These are phyloP conservation scores for Philotrypesis tridentata DNA, from an alignment of 1,140 invertebrate species.

Conservation along the genomic window DNA sequence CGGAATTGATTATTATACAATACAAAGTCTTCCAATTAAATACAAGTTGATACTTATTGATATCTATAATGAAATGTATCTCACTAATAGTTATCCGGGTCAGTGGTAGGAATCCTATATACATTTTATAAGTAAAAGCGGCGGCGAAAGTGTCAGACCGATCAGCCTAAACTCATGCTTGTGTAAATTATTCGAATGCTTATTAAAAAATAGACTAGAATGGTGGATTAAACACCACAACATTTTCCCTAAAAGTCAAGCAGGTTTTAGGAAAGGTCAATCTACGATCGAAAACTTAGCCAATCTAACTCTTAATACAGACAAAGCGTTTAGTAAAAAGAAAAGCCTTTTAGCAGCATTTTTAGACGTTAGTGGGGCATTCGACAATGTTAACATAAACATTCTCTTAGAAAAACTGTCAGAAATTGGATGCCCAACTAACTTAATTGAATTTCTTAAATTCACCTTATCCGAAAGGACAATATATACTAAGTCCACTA, in stretches of 20 bases:
- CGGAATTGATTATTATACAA: not conserved
- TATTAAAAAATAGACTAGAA: constrained; percentile 37
- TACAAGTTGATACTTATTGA: not conserved
- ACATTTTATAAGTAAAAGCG: constrained; percentile 38
- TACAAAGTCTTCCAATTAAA: constrained; percentile 5
- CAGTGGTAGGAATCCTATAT: constrained; percentile 27
- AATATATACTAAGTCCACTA: too few species aligned
- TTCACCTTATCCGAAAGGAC: not conserved
- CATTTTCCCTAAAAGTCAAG: constrained; percentile 1
- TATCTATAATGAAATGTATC: constrained; percentile 2
- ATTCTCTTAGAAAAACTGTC: too few species aligned
- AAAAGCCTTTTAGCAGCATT: too few species aligned
- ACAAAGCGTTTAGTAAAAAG: too few species aligned
- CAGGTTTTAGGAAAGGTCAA: not conserved
- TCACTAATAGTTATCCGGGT: not conserved
- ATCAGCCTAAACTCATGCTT: constrained; percentile 29
- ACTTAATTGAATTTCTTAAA: not conserved
- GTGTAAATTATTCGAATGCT: constrained; percentile 47
- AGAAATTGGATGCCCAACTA: not conserved
- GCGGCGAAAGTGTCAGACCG: constrained; percentile 27
- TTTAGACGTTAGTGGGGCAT: not conserved
- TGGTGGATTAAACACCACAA: not conserved
- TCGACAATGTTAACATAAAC: too few species aligned
- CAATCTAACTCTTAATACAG: not conserved
- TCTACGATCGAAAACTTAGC: not conserved